phyloP scores from a whole-genome alignment of 2,888 invertebrate species.

The Noctua janthina region DNA sequence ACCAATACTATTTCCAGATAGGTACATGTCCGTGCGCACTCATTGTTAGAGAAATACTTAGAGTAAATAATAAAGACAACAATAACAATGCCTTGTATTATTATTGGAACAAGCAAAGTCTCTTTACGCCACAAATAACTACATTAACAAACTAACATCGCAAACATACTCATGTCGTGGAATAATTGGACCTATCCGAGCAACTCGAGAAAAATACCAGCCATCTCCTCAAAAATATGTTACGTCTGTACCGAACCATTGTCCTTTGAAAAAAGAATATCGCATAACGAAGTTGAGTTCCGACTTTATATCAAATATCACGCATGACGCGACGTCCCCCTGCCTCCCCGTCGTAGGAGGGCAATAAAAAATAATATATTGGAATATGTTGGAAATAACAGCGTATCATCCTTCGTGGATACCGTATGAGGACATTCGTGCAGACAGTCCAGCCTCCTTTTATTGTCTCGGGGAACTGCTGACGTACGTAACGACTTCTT shows the following conservation, averaged over 20 bases:
- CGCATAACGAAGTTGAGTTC: conserved; percentile 90
- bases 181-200: conserved; percentile 87
- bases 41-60: conserved; percentile 23
- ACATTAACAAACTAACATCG: conserved; percentile 82
- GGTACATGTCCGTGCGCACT: too few relatives aligned
- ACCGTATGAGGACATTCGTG: conserved; percentile 84
- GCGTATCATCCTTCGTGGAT: conserved; percentile 89
- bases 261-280: conserved; percentile 90
- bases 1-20: conserved; percentile 2
- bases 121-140: conserved; percentile 70
- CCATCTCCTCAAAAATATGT: conserved; percentile 87
- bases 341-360: conserved; percentile 75
- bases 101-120: conserved; percentile 57
- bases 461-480: conserved; percentile 86
- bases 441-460: conserved; percentile 87
- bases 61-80: conserved; percentile 27
- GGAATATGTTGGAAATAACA: conserved; percentile 91
- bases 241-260: conserved; percentile 85
- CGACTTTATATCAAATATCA: conserved; percentile 91
- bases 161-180: conserved; percentile 82
- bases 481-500: conserved; percentile 81
- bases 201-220: conserved; percentile 85
- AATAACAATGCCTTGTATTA: conserved; percentile 63
- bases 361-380: conserved; percentile 91
- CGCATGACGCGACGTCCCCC: conserved; percentile 87